Evolutionary conservation across 2,797 vertebrate genomes (phyloP).

Genomic region (Synanceia verrucosa): DNA sequence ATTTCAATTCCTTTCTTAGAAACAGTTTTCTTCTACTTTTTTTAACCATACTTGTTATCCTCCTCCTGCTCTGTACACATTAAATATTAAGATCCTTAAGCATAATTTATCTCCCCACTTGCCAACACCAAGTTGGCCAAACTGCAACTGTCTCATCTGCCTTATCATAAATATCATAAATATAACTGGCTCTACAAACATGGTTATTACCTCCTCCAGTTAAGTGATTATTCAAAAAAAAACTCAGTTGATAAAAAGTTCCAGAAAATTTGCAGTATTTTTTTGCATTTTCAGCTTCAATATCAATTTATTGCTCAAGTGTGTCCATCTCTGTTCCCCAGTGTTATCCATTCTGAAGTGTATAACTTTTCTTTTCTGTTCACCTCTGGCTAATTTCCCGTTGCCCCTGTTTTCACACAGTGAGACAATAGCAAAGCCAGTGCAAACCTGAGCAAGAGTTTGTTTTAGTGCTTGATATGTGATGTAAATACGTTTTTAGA

Average conservation of each 20-base stretch:
- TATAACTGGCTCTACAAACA: too few species aligned
- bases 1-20: not conserved
- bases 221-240: too few species aligned
- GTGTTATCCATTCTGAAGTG: not conserved
- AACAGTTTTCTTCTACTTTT: not conserved
- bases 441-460: not conserved
- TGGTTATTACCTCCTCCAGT: too few species aligned
- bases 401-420: slow-evolving; percentile 20
- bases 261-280: too few species aligned
- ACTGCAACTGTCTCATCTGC: too few species aligned
- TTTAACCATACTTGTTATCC: not conserved
- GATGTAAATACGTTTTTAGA: slow-evolving; percentile 6
- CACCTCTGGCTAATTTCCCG: slow-evolving; percentile 10
- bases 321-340: not conserved
- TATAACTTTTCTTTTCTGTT: slow-evolving; percentile 5
- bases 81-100: too few species aligned
- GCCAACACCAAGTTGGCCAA: too few species aligned
- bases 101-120: too few species aligned
- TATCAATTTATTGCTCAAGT: not conserved
- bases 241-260: too few species aligned
- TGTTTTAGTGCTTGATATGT: not conserved
- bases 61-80: slow-evolving; percentile 1
- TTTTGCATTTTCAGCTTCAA: not conserved
- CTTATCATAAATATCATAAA: too few species aligned
- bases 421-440: not conserved